Evolutionary conservation across 2,113 vertebrate genomes (phyloP), one percentile per base, ranked within the genome.

Genomic region (Cariama cristata): DNA sequence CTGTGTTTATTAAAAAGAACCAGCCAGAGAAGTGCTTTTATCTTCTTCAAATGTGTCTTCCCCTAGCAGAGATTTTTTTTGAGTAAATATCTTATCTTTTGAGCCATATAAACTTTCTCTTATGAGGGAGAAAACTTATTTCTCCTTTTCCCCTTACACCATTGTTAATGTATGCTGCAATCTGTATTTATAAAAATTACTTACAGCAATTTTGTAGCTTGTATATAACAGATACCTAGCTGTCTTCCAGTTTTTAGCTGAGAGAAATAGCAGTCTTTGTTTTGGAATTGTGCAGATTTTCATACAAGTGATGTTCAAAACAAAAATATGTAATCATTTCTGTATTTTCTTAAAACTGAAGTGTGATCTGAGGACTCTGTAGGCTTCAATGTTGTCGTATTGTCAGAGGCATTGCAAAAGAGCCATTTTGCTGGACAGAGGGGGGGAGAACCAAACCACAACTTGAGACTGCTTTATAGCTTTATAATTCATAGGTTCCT

Each of bases 401-500:
- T 62, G n/a, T 63, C 63, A 68, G 59, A 69, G 77, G 30, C 55
- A 50, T 59, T 84, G 76, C 40, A 66, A 79, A 80, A 58, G 33
- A 90, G 49, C 45, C 18, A 7, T 90, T 85, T 50, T 82, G 30
- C 63, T 81, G 14, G 75, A 42, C 79, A 35, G 44, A 50, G 11
- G 14, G 28, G 7, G 5, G 7, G 3, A 3, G 33, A 40, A 38
- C 38, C 38, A 12, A 30, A 4, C 1, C 52, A 10, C 50, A 60
- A 22, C 18, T 9, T 45, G 33, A 56, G 79, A 33, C n/a, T 79
- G 32, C 16, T 81, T 73, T 93, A 50, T 76, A 40, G 13, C 38
- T 93, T 93, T 81, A 19, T 68, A 88, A 87, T 95, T 86, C 55
- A 56, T 75, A 59, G 44, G 40, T 55, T 93, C 24, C 38, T 62